These are phyloP conservation scores for Ornithoptera alexandrae DNA, from an alignment of 2,888 invertebrate genomes.

Conservation along the genomic window DNA sequence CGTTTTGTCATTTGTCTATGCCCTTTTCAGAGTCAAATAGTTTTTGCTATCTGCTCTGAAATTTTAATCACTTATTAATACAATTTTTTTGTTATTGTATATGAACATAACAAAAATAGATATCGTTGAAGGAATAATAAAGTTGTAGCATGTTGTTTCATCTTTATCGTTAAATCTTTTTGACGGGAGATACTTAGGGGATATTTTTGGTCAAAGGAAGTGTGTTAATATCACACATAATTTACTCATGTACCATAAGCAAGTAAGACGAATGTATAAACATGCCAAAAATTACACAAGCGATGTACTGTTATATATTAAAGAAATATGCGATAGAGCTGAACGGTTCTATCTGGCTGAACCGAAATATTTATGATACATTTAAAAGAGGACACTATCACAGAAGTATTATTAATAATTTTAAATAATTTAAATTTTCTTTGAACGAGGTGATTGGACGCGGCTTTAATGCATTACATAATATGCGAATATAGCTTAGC, in stretches of 20 bases:
- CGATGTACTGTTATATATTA: not conserved
- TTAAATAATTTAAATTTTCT: not conserved
- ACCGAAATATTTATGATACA: not conserved
- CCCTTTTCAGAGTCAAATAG: constrained; percentile 23
- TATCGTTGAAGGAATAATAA: not conserved
- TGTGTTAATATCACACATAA: not conserved
- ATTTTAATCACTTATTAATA: not conserved
- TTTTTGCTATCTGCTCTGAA: constrained; percentile 4
- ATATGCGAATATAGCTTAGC: constrained; percentile 16
- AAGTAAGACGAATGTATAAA: not conserved
- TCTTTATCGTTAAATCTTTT: not conserved
- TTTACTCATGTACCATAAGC: not conserved
- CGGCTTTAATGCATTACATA: not conserved
- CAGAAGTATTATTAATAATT: not conserved
- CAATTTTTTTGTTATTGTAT: too few species aligned
- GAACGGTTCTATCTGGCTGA: not conserved
- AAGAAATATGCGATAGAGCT: too few species aligned
- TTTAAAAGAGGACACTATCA: not conserved
- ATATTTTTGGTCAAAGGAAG: not conserved
- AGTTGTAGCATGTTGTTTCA: not conserved
- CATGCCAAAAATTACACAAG: not conserved
- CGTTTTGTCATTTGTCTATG: constrained; percentile 29
- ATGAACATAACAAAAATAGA: not conserved
- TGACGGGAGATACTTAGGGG: not conserved
- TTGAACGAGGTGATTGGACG: constrained; percentile 7